phyloP scores from a whole-genome alignment of 2,113 vertebrate genomes.

The Limnothrissa miodon region DNA sequence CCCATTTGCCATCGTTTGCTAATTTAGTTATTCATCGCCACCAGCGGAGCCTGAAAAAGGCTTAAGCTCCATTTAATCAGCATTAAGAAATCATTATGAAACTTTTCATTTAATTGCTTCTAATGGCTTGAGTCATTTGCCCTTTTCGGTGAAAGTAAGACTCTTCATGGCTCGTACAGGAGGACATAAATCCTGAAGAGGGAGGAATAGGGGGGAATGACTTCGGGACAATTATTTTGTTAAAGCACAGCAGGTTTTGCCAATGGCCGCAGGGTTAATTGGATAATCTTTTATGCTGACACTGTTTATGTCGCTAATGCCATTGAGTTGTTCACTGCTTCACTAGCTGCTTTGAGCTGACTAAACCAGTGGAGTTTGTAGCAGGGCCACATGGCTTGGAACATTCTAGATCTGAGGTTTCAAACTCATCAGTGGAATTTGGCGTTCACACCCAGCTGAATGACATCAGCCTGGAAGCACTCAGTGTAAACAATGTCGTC shows the following conservation, averaged over 20 bases:
- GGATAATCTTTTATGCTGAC: neutral
- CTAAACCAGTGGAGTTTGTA: neutral
- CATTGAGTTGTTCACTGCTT: neutral
- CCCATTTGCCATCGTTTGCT: constrained; percentile 44
- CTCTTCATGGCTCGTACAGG: neutral
- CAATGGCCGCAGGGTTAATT: neutral
- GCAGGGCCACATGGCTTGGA: constrained; percentile 33
- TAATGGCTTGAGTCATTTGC: constrained; percentile 39
- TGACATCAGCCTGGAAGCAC: constrained; percentile 44
- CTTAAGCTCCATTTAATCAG: constrained; percentile 49
- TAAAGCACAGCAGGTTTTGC: neutral
- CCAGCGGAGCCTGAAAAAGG: constrained; percentile 47
- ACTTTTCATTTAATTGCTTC: constrained; percentile 45
- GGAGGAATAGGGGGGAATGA: neutral
- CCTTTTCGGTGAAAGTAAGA: neutral
- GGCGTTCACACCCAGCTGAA: constrained; percentile 36
- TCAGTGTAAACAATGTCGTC: constrained; percentile 29
- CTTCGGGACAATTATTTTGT: neutral
- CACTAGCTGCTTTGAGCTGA: neutral
- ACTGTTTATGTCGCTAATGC: neutral
- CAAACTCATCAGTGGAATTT: constrained; percentile 32
- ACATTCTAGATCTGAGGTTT: constrained; percentile 28
- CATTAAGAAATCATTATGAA: constrained; percentile 53
- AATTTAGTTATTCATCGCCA: constrained; percentile 44
- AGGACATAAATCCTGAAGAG: neutral